These are phyloP conservation scores for Pseudomyrmex dendroicus DNA, from an alignment of 1,140 invertebrate species.

Conservation along the genomic window DNA sequence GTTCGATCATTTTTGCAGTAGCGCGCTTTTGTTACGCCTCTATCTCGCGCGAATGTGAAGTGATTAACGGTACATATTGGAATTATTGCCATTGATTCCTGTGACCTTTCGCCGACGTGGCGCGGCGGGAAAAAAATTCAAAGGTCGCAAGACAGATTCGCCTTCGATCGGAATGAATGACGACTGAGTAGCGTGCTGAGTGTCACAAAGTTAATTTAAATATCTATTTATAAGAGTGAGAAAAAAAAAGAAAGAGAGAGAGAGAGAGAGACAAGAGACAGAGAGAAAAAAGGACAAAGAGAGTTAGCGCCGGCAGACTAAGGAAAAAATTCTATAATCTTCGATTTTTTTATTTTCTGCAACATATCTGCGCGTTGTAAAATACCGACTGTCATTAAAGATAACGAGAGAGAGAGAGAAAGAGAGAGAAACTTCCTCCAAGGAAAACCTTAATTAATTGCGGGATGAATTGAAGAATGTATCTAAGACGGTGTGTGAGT, in stretches of 20 bases:
- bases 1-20: background rate
- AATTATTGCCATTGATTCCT: conserved; percentile 15
- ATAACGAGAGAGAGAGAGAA: background rate
- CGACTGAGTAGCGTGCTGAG: conserved; percentile 17
- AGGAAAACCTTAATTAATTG: conserved; percentile 37
- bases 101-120: conserved; percentile 36
- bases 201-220: conserved; percentile 57
- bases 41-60: background rate
- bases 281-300: background rate
- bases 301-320: background rate
- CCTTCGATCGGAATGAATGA: conserved; percentile 43
- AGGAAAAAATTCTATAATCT: conserved; percentile 4
- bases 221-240: conserved; percentile 51
- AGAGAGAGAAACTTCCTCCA: background rate
- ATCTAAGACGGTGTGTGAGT: background rate
- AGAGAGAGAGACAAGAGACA: too few relatives aligned
- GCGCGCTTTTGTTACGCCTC: conserved; percentile 2
- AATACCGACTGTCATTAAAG: conserved; percentile 3
- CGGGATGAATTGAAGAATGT: conserved; percentile 22
- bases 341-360: conserved; percentile 36
- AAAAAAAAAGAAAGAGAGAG: background rate
- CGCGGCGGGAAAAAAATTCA: conserved; percentile 37
- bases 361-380: background rate
- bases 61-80: conserved; percentile 27
- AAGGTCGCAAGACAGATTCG: conserved; percentile 61